phyloP scores from a whole-genome alignment of 2,113 vertebrate species.

The Tetrao urogallus region DNA sequence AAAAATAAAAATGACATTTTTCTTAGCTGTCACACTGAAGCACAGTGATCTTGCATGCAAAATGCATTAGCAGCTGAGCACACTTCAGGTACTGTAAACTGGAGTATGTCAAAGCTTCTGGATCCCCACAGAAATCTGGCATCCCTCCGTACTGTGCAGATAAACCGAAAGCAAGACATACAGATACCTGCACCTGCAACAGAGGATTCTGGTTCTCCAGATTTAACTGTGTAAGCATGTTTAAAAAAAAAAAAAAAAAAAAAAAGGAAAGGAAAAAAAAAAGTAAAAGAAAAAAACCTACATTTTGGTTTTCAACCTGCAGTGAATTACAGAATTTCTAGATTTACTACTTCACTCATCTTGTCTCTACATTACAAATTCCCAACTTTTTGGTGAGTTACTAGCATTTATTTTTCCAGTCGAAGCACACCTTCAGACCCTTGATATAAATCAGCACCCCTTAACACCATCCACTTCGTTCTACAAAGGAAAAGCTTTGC shows the following conservation, averaged over 20 bases:
- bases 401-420: not conserved
- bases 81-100: slow-evolving; percentile 40
- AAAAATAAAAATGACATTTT: slow-evolving; percentile 52
- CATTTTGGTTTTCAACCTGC: not conserved
- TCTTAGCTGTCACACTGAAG: slow-evolving; percentile 26
- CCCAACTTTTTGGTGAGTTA: not conserved
- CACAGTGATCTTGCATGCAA: slow-evolving; percentile 1
- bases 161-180: not conserved
- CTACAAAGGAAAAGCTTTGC: slow-evolving; percentile 13
- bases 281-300: not conserved
- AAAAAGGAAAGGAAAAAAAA: not conserved
- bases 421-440: not conserved
- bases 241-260: not conserved
- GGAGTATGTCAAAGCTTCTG: slow-evolving; percentile 34
- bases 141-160: not conserved
- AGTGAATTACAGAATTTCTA: not conserved
- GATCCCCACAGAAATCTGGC: slow-evolving; percentile 2
- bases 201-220: not conserved
- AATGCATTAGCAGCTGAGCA: not conserved
- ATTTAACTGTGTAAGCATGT: not conserved
- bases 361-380: not conserved
- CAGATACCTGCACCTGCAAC: not conserved
- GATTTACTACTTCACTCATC: not conserved
- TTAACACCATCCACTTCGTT: not conserved
- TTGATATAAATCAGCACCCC: not conserved